Evolutionary conservation across 2,888 invertebrate species (phyloP).

Genomic region (Dolomedes plantarius): DNA sequence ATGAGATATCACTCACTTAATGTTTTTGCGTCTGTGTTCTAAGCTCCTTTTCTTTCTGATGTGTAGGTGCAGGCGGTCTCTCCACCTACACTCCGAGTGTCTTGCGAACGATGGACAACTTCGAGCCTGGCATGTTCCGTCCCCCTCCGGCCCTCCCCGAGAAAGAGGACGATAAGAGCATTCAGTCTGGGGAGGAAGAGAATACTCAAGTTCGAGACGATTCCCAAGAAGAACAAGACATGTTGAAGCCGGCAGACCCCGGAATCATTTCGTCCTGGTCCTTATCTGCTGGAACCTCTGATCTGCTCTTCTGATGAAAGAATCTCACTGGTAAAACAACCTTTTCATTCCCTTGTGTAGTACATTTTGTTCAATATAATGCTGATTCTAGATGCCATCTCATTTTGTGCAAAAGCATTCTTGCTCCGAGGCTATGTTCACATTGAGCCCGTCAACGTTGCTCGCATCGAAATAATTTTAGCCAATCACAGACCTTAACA

Average conservation of each 20-base stretch:
- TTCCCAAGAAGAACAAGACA: conserved; percentile 25
- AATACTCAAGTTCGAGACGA: conserved; percentile 38
- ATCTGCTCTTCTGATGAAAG: conserved; percentile 57
- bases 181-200: conserved; percentile 33
- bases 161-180: conserved; percentile 13
- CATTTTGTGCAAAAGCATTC: too few species aligned
- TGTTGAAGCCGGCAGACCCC: conserved; percentile 69
- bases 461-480: too few species aligned
- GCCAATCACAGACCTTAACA: too few species aligned
- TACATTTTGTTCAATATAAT: too few species aligned
- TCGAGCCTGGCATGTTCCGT: conserved; percentile 88
- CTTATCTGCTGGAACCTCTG: conserved; percentile 61
- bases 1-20: too few species aligned
- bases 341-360: background rate
- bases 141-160: conserved; percentile 15
- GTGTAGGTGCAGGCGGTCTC: conserved; percentile 78
- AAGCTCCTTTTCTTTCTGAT: too few species aligned
- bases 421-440: too few species aligned
- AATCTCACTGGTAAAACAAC: background rate
- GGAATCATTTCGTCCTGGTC: conserved; percentile 69
- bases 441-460: too few species aligned
- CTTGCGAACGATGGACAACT: conserved; percentile 81
- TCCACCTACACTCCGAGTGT: conserved; percentile 90
- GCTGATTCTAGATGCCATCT: too few species aligned
- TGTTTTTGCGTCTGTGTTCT: too few species aligned